Base-by-base conservation (phyloP, 2,888 invertebrate genomes). In the Leptinotarsa rubiginosa region DNA sequence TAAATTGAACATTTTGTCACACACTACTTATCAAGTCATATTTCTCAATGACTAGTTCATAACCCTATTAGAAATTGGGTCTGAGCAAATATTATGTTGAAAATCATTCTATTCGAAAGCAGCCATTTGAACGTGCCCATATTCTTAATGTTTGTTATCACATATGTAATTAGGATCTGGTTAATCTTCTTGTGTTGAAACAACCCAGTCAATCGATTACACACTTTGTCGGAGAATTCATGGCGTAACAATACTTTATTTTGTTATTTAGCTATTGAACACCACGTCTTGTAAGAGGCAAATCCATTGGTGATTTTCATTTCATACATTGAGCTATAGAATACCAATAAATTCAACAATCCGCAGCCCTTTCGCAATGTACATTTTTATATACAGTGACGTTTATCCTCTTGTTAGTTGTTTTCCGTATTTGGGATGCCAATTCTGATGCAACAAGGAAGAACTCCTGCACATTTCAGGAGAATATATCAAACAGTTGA, bases 291-390 rank as follows among this genome's bases (percentile, higher is more conserved):
- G 31, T 62, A 31, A n/a, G 5, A 25, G 31, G 62, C 31, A n/a
- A 25, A 62, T 62, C 41, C 31, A 62, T 62, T n/a, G 25, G 31
- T n/a, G 41, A 62, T 62, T 62, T 62, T 62, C 41, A 62, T 41
- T 31, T n/a, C n/a, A 31, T 62, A 62, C 41, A 62, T 62, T n/a
- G 31, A 22, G 22, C 22, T 13, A 54, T 41, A 68, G 54, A 68
- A 68, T 68, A 59, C 56, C 69, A 47, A 41, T 54, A 31, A 56
- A 56, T 20, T 20, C 56, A 69, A 69, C 52, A 56, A 69, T 47
- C 56, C 47, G 47, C 47, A 41, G 56, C 69, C 47, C 56, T 69
- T 69, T 56, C 69, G 22, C 69, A 69, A 69, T 56, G 56, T 20
- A 56, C 56, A 69, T 47, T 41, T 59, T 56, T 47, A 56, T 22